Evolutionary conservation across 2,888 invertebrate species (phyloP).

Genomic region (Buathra laborator): DNA sequence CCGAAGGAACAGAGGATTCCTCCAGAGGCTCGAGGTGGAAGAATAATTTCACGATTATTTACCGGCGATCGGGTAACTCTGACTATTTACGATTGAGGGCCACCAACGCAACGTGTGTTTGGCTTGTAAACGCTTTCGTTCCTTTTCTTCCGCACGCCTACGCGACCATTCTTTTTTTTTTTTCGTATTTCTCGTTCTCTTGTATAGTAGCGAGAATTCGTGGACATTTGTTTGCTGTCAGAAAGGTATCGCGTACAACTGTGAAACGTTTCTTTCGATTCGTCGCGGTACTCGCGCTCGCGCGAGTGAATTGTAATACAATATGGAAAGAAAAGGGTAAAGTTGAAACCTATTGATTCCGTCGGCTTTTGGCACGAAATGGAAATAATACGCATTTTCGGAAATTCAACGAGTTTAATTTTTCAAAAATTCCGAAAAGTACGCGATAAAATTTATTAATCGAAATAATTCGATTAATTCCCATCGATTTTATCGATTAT

Average conservation of each 20-base stretch:
- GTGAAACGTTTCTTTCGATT: constrained; percentile 27
- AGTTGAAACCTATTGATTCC: not conserved
- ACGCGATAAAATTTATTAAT: not conserved
- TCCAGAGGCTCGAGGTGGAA: constrained; percentile 45
- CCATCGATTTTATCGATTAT: no score
- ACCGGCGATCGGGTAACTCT: constrained; percentile 59
- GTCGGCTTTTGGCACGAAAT: not conserved
- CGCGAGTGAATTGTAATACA: constrained; percentile 1
- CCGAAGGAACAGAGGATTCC: constrained; percentile 49
- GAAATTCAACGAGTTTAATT: not conserved
- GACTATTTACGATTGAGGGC: constrained; percentile 54
- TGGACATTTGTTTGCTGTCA: constrained; percentile 54
- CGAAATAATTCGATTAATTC: no score
- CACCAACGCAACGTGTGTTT: constrained; percentile 49
- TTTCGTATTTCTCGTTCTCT: not conserved
- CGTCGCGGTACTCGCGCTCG: not conserved
- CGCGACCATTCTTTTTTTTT: constrained; percentile 16
- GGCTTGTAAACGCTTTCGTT: constrained; percentile 7
- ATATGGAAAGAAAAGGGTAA: not conserved
- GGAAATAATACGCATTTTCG: not conserved
- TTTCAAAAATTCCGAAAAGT: not conserved
- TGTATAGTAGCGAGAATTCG: constrained; percentile 28
- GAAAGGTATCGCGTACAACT: constrained; percentile 21
- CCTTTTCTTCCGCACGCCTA: constrained; percentile 37
- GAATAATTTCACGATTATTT: constrained; percentile 63